phyloP scores from a whole-genome alignment of 1,140 invertebrate species.

The Neoseiulus cucumeris region DNA sequence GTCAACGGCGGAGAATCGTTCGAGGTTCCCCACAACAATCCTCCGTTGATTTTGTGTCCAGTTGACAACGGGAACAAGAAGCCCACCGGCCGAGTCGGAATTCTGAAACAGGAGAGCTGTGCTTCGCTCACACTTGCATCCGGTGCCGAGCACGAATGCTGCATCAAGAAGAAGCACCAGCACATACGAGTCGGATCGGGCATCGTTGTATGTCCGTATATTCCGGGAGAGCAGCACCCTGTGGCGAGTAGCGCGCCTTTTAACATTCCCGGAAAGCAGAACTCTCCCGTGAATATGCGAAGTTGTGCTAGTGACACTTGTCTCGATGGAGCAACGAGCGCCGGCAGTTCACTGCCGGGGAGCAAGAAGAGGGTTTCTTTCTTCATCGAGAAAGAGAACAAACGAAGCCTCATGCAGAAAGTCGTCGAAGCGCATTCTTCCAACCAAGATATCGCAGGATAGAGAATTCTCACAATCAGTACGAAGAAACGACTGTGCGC shows the following conservation, averaged over 20 bases:
- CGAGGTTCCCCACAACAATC: not conserved
- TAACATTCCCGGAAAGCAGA: not conserved
- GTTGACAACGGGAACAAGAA: not conserved
- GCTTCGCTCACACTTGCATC: not conserved
- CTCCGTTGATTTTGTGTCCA: not conserved
- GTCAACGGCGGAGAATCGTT: not conserved
- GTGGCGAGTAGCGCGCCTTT: not conserved
- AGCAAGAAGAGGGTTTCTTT: conserved; percentile 4
- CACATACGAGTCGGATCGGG: not conserved
- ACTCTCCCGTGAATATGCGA: not conserved
- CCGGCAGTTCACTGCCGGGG: not conserved
- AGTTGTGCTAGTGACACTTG: conserved; percentile 9
- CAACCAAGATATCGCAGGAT: no score
- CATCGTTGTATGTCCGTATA: not conserved
- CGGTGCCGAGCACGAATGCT: not conserved
- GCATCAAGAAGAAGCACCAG: not conserved
- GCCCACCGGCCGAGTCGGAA: not conserved
- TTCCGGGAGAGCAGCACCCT: not conserved
- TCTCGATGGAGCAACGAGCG: not conserved
- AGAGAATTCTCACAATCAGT: no score
- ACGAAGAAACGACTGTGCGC: no score
- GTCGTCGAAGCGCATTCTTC: no score
- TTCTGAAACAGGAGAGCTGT: not conserved
- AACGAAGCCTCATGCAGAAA: not conserved
- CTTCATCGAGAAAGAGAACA: not conserved